These are phyloP conservation scores for Caenorhabditis panamensis DNA, from an alignment of 2,888 invertebrate genomes.

Conservation along the genomic window DNA sequence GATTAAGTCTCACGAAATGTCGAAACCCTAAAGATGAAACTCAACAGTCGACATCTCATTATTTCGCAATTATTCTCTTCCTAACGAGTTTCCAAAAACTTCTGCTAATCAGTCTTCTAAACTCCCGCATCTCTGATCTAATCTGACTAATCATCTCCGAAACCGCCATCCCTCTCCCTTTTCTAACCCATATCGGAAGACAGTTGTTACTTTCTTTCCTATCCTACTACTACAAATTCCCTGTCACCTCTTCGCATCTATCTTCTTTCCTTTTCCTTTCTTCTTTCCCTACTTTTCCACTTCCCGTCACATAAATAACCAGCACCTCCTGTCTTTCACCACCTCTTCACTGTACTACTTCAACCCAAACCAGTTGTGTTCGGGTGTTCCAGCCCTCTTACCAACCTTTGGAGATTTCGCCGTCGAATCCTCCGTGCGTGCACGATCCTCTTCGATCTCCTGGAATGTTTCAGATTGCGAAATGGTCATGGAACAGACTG, in stretches of 20 bases:
- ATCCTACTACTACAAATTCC: constrained; percentile 4
- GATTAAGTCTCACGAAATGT: no score
- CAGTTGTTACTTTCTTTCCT: constrained; percentile 9
- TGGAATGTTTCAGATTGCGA: constrained; percentile 24
- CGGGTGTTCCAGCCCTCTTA: not conserved
- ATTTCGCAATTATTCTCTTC: no score
- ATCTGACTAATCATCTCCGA: not conserved
- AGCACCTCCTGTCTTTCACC: constrained; percentile 8
- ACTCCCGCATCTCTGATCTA: not conserved
- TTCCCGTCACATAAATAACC: constrained; percentile 31
- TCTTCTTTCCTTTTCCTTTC: constrained; percentile 37
- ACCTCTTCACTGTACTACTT: constrained; percentile 25
- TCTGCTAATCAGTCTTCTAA: no score
- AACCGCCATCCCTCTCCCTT: not conserved
- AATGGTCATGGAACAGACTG: not conserved
- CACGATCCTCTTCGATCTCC: constrained; percentile 72
- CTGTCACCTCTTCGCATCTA: constrained; percentile 30
- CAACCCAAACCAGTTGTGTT: not conserved
- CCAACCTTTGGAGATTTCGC: constrained; percentile 58
- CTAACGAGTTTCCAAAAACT: no score
- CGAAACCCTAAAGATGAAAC: no score
- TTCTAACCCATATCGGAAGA: constrained; percentile 9
- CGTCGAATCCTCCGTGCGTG: constrained; percentile 49
- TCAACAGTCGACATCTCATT: no score
- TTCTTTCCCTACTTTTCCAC: constrained; percentile 13